Percentiles rank a stretch among this genome's conserved stretches.
phyloP scores from a whole-genome alignment of 2,113 vertebrate genomes.

The Canis aureus region DNA sequence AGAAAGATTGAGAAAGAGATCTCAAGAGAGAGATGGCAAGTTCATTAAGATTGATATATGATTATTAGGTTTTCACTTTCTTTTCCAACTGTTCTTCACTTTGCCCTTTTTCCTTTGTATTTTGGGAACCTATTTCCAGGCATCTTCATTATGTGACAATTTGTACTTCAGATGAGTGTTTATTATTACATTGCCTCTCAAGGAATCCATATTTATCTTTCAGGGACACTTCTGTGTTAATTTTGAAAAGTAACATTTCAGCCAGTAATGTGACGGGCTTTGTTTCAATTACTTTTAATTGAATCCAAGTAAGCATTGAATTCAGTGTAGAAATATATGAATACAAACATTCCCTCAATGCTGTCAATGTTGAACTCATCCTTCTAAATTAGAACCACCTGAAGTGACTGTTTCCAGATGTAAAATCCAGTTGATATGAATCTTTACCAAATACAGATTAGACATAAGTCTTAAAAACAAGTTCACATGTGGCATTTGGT shows the following conservation, averaged over 20 bases:
- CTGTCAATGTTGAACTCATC: background rate
- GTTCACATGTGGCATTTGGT: background rate
- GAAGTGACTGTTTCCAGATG: background rate
- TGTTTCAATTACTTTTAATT: constrained; percentile 82
- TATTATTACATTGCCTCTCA: background rate
- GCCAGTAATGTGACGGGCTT: constrained; percentile 63
- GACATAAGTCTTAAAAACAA: background rate
- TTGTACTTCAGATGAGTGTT: background rate
- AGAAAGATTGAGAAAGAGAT: no score
- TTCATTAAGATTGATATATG: background rate
- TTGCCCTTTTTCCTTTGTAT: background rate
- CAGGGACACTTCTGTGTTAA: constrained; percentile 65
- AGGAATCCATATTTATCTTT: constrained; percentile 48
- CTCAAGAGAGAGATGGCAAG: background rate
- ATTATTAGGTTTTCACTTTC: background rate
- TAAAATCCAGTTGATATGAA: background rate
- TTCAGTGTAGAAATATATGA: background rate
- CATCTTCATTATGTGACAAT: background rate
- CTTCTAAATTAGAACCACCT: background rate
- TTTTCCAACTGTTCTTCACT: background rate
- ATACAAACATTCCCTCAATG: background rate
- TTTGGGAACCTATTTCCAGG: background rate
- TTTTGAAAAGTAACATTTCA: constrained; percentile 80
- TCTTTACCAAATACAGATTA: background rate
- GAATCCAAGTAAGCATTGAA: constrained; percentile 74